These are phyloP conservation scores for Hydra vulgaris DNA, from an alignment of 30 jellyfish, hydroid and myxozoan genomes.

Conservation along the genomic window DNA sequence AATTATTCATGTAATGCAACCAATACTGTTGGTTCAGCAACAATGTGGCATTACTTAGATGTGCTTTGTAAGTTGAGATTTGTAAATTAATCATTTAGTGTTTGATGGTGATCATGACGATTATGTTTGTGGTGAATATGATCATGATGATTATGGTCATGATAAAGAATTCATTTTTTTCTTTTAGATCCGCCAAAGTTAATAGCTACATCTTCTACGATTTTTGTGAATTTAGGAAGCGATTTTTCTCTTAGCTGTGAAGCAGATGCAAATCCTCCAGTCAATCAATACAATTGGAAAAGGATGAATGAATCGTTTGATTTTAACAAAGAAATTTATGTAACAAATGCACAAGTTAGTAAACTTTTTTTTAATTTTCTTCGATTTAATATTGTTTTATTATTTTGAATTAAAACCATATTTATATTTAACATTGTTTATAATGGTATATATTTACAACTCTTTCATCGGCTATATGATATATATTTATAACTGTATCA, in stretches of 20 bases:
- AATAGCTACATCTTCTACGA: background rate
- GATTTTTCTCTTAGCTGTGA: constrained; percentile 9
- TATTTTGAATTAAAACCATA: background rate
- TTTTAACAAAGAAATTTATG: background rate
- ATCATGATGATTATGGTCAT: no score
- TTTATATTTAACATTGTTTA: no score
- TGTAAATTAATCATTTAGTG: background rate
- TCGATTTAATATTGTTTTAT: background rate
- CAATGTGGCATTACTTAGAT: constrained; percentile 6
- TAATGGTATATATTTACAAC: no score
- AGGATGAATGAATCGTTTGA: background rate
- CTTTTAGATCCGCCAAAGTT: constrained; percentile 14
- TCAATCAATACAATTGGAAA: background rate
- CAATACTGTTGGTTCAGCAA: background rate
- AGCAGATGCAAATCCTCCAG: constrained; percentile 18
- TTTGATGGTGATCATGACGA: no score
- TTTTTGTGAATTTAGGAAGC: background rate
- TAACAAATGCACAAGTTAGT: background rate
- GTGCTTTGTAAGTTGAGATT: constrained; percentile 20
- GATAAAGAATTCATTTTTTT: no score
- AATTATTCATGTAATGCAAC: constrained; percentile 14
- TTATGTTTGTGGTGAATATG: no score
- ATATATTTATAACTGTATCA: no score
- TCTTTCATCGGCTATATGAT: no score
- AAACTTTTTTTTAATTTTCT: background rate